Conservation (phyloP, 37 sponge, comb jelly and placozoan genomes). For the Aphrocallistes beatrix region DNA sequence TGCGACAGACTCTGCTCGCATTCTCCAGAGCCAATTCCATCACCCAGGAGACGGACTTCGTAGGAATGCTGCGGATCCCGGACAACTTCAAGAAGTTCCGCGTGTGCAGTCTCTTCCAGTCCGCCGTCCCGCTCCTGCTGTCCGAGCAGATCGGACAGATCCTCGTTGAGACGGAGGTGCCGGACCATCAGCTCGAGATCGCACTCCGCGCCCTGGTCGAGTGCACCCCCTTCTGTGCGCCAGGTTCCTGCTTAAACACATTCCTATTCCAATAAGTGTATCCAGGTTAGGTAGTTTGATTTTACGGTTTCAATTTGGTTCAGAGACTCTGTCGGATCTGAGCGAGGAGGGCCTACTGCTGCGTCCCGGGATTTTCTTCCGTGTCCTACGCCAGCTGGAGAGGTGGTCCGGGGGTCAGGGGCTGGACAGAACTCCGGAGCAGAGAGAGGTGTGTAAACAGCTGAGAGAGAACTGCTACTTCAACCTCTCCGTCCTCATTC, state of each 20-base stretch:
- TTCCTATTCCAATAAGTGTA: background rate
- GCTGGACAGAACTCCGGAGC: background rate
- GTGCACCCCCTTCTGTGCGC: background rate
- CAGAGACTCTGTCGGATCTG: background rate
- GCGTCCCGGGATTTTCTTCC: background rate
- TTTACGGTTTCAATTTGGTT: background rate
- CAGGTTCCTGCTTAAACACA: background rate
- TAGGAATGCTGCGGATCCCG: background rate
- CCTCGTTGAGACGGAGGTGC: background rate
- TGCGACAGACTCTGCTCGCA: background rate
- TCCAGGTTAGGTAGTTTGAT: background rate
- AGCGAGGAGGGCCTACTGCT: background rate
- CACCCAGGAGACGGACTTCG: background rate
- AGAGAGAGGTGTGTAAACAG: slow-evolving; percentile 5
- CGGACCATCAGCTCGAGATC: background rate
- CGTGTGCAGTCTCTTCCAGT: background rate
- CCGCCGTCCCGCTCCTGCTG: background rate
- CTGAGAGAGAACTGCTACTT: background rate
- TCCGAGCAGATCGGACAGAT: slow-evolving; percentile 8
- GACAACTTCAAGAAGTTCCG: background rate
- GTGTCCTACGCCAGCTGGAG: background rate
- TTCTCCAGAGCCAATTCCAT: background rate
- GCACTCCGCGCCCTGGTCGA: background rate
- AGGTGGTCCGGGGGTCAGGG: background rate
- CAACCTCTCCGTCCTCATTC: background rate